Conservation (phyloP, 2,113 vertebrate genomes). For the Pleuronectes platessa region DNA sequence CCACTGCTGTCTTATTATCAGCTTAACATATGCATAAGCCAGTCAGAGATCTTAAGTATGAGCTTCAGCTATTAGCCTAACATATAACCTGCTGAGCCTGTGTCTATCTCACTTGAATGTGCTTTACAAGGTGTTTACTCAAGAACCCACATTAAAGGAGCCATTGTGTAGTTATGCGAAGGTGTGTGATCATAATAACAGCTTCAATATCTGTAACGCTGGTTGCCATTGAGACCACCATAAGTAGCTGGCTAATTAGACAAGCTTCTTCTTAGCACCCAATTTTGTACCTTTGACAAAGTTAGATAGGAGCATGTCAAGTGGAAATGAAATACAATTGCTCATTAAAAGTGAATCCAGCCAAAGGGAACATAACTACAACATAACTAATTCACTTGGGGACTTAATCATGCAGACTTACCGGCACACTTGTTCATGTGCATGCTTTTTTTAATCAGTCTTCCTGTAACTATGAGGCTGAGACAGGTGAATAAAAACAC, state of each 20-base stretch:
- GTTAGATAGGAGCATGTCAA: constrained; percentile 56
- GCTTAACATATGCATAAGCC: constrained; percentile 11
- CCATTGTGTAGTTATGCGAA: constrained; percentile 51
- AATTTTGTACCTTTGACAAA: constrained; percentile 64
- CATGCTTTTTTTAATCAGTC: constrained; percentile 1
- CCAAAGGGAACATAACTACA: constrained; percentile 61
- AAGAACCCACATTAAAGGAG: constrained; percentile 33
- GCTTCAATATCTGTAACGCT: constrained; percentile 50
- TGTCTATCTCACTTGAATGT: constrained; percentile 20
- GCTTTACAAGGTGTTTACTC: constrained; percentile 41
- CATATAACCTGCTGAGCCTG: constrained; percentile 3
- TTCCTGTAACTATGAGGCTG: constrained; percentile 15
- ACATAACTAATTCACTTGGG: constrained; percentile 53
- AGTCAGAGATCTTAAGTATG: background rate
- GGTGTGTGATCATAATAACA: constrained; percentile 50
- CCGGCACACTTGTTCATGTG: constrained; percentile 9
- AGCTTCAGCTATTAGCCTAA: background rate
- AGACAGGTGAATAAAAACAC: constrained; percentile 14
- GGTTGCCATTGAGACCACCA: constrained; percentile 31
- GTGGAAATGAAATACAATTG: constrained; percentile 68
- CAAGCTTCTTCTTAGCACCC: constrained; percentile 51
- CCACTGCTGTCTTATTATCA: constrained; percentile 5
- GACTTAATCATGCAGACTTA: constrained; percentile 43
- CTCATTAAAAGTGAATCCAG: constrained; percentile 66
- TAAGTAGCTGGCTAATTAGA: constrained; percentile 71